A percentile compares a stretch with the other conserved stretches of the same genome.
phyloP scores from a whole-genome alignment of 2,113 vertebrate species.

The Seriola dumerili region DNA sequence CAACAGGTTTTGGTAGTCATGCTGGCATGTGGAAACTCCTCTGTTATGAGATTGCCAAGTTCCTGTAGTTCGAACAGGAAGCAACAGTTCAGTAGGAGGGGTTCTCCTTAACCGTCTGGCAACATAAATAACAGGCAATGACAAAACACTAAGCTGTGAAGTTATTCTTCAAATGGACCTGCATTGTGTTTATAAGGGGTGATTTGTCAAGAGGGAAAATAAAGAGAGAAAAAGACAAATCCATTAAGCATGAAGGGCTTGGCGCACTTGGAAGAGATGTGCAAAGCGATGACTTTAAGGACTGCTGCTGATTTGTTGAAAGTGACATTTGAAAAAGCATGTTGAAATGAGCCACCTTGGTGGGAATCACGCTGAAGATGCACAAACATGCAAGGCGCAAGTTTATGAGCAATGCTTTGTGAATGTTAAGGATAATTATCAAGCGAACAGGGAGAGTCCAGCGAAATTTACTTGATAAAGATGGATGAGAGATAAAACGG shows the following conservation, averaged over 20 bases:
- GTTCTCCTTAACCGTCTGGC: constrained; percentile 11
- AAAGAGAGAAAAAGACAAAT: constrained; percentile 1
- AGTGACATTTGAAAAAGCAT: not conserved
- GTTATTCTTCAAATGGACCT: not conserved
- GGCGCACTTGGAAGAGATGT: not conserved
- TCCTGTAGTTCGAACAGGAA: constrained; percentile 53
- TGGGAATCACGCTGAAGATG: not conserved
- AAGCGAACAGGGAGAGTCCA: not conserved
- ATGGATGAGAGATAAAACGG: not conserved
- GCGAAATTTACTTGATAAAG: not conserved
- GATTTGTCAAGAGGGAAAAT: not conserved
- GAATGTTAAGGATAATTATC: not conserved
- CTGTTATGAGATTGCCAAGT: constrained; percentile 41
- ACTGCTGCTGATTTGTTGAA: not conserved
- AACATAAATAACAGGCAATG: constrained; percentile 11
- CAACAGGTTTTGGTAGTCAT: constrained; percentile 10
- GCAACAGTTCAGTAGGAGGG: not conserved
- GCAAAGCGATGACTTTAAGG: not conserved
- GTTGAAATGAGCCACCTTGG: not conserved
- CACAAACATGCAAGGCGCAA: not conserved
- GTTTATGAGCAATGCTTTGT: not conserved
- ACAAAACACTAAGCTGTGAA: constrained; percentile 8
- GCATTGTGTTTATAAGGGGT: not conserved
- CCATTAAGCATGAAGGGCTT: not conserved
- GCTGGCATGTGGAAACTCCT: constrained; percentile 16